Evolutionary conservation across 2,888 invertebrate genomes (phyloP).

Genomic region (Anagyrus pseudococci): DNA sequence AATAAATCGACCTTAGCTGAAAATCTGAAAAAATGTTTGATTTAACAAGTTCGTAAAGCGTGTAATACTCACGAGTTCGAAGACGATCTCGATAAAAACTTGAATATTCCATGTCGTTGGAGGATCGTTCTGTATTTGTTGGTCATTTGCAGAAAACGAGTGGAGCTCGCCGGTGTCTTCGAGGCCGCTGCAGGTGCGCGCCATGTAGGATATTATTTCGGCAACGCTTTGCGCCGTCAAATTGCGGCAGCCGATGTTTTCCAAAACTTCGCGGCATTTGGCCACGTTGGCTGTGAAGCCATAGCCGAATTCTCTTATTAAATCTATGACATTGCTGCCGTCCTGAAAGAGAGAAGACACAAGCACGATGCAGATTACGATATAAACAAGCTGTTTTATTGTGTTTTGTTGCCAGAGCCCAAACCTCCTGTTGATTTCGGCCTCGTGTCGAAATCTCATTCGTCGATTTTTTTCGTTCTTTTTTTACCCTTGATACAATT

Average conservation of each 20-base stretch:
- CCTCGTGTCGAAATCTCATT: too few species aligned
- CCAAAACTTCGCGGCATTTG: slow-evolving; percentile 84
- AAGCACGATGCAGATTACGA: too few species aligned
- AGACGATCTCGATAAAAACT: slow-evolving; percentile 89
- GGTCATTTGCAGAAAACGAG: slow-evolving; percentile 68
- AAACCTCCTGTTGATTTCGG: too few species aligned
- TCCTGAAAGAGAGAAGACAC: slow-evolving; percentile 62
- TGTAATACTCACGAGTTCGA: slow-evolving; percentile 77
- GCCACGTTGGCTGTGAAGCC: slow-evolving; percentile 85
- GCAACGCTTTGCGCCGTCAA: slow-evolving; percentile 87
- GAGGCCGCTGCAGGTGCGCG: slow-evolving; percentile 80
- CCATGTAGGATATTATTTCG: slow-evolving; percentile 85
- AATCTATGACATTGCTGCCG: slow-evolving; percentile 81
- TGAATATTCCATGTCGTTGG: slow-evolving; percentile 88
- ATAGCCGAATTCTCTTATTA: slow-evolving; percentile 92
- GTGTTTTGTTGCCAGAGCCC: too few species aligned
- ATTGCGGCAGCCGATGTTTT: slow-evolving; percentile 82
- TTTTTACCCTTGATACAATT: too few species aligned
- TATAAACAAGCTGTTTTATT: too few species aligned
- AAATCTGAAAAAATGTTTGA: too few species aligned
- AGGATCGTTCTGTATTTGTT: slow-evolving; percentile 55
- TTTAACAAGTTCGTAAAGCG: too few species aligned
- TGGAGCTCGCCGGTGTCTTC: slow-evolving; percentile 65
- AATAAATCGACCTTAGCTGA: too few species aligned
- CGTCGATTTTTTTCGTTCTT: too few species aligned